Evolutionary conservation across 2,888 invertebrate genomes (phyloP), one percentile per base, ranked within the genome.

Genomic region (Ormyrus rosae): DNA sequence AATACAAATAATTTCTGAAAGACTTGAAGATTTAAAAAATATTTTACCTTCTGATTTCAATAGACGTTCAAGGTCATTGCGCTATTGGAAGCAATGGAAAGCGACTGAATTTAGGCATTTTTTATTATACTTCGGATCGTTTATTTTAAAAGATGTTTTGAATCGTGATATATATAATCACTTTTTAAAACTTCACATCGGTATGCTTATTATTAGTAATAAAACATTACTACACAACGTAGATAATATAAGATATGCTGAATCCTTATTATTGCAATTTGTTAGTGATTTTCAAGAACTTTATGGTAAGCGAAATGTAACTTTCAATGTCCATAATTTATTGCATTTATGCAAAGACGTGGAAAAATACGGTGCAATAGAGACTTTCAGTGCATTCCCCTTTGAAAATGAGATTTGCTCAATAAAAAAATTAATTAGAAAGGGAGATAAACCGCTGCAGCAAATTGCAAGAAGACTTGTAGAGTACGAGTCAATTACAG

Each of bases 341-440:
- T 3, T 6, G 9, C 8, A 10, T 9, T 6, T 61, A 19, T 34
- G 6, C 45, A 61, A 61, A 34, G 10, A 61, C 45, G 19, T 61
- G 5, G 11, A n/a, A 48, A 65, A 65, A 45, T 65, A 34, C 34
- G 48, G 64, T 11, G 46, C 46, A 65, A 3, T 65, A 6, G 64
- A 65, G 48, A 48, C 6, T 48, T 6, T 61, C 19, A 34, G 6
- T 5, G 61, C 19, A 34, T 61, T 61, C 34, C 61, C 61, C 5
- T 61, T 10, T 13, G 61, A 61, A 13, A 61, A 61, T 61, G 3
- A 61, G 13, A 34, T 61, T 4, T 3, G 61, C 19, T 61, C 10
- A 5, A 61, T 61, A 10, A 61, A 61, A 5, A 61, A 61, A 65
- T 65, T 63, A 8, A 63, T 63, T 19, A 19, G 60, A 60, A 60